Conservation (phyloP, 2,113 vertebrate species). For the Mesitornis unicolor region DNA sequence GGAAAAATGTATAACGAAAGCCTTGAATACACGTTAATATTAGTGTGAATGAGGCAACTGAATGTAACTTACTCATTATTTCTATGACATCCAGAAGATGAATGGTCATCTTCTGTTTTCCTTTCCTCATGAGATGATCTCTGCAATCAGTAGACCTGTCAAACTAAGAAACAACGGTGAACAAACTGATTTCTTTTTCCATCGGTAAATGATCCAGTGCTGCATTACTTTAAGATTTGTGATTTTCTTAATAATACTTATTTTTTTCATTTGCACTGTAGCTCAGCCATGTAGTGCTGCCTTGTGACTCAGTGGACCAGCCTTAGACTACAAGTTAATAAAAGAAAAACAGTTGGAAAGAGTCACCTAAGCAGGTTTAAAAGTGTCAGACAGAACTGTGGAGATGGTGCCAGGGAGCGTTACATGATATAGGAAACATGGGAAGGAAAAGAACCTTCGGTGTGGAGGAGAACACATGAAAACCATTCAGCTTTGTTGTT, state of each 20-base stretch:
- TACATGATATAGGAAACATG: background rate
- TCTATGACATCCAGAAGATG: background rate
- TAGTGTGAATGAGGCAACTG: background rate
- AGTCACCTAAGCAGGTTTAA: background rate
- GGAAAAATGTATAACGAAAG: background rate
- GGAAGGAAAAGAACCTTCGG: background rate
- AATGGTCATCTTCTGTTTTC: background rate
- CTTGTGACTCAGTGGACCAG: background rate
- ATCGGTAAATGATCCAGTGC: background rate
- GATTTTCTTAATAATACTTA: background rate
- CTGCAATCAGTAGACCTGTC: background rate
- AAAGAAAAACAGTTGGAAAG: background rate
- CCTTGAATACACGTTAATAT: background rate
- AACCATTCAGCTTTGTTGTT: background rate
- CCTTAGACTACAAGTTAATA: background rate
- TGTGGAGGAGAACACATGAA: background rate
- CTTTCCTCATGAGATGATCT: background rate
- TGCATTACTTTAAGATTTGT: background rate
- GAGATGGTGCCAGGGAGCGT: background rate
- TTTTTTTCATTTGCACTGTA: background rate
- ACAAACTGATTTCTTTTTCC: background rate
- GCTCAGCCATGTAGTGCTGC: background rate
- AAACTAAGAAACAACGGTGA: background rate
- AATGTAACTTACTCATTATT: background rate
- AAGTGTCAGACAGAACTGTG: background rate